Base-by-base conservation (phyloP, 2,888 invertebrate species). In the Hirtodrosophila confusa region DNA sequence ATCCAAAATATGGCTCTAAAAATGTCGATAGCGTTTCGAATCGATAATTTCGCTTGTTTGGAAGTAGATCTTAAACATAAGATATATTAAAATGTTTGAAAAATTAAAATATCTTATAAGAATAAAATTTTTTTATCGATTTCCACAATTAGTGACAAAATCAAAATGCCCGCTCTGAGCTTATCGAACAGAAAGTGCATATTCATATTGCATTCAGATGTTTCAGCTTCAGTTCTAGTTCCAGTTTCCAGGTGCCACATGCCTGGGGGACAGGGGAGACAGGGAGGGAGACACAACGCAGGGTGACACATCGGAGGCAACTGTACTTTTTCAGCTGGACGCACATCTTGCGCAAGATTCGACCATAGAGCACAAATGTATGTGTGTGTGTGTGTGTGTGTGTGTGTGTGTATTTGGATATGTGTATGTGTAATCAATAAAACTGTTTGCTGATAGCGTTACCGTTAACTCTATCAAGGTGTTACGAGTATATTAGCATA, bases 311-410 rank as follows among this genome's bases (percentile, higher is more conserved):
- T 48, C 49, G 9, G 8, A 40, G 36, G 12, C 69, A 73, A 65
- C 65, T 74, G 74, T 74, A 74, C 69, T 57, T 74, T 61, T 58
- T 57, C 63, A 63, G 60, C 62, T 70, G 60, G 64, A 64, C 73
- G 45, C 47, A 73, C 61, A 74, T 73, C 73, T 69, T 74, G 75
- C 61, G 41, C 62, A 74, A 74, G 73, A 69, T 74, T 64, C 44
- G 12, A 67, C 39, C 51, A 45, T 12, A 50, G 49, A 56, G 31
- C 54, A 43, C 40, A 45, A 45, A 31, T 45, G 40, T 31, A 7
- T 4, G 31, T 31, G 45, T 36, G 39, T 35, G 2, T 24, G 10
- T 50, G n/a, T 36, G 11, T 37, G 47, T 33, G 41, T 41, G 43
- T 39, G 51, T 31, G 23, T 44, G 37, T 36, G 24, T 23, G 27